Evolutionary conservation across 2,113 vertebrate species (phyloP).

Genomic region (Festucalex cinctus): DNA sequence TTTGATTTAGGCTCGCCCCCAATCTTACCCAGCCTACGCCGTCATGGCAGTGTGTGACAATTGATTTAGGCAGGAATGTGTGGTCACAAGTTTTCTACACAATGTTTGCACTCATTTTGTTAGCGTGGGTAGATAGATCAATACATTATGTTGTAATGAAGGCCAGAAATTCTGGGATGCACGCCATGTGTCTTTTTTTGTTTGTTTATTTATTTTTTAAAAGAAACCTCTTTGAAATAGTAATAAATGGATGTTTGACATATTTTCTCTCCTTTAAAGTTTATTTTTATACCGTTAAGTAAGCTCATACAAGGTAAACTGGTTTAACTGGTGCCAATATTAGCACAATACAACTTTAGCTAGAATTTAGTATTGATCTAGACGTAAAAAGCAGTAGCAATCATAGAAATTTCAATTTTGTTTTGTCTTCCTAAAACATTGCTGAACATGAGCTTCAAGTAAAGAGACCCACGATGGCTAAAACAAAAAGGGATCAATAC

Average conservation of each 20-base stretch:
- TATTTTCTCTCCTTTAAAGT: neutral
- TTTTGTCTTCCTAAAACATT: no score
- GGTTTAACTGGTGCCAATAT: neutral
- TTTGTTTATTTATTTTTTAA: no score
- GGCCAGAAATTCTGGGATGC: neutral
- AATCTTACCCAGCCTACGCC: conserved; percentile 5
- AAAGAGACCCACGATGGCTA: no score
- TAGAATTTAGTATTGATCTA: no score
- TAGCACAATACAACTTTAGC: neutral
- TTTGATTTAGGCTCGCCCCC: conserved; percentile 18
- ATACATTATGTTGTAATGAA: neutral
- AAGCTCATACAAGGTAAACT: neutral
- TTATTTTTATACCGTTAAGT: no score
- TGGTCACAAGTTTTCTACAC: conserved; percentile 36
- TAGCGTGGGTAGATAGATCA: neutral
- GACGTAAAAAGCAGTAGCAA: no score
- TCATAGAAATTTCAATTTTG: no score
- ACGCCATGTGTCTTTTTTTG: neutral
- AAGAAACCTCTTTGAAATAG: neutral
- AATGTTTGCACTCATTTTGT: conserved; percentile 11
- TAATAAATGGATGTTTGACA: neutral
- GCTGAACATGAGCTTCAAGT: no score
- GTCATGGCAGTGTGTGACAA: conserved; percentile 9
- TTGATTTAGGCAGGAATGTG: conserved; percentile 26
- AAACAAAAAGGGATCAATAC: no score